phyloP scores from a whole-genome alignment of 1,140 invertebrate genomes.

The Aethina tumida region DNA sequence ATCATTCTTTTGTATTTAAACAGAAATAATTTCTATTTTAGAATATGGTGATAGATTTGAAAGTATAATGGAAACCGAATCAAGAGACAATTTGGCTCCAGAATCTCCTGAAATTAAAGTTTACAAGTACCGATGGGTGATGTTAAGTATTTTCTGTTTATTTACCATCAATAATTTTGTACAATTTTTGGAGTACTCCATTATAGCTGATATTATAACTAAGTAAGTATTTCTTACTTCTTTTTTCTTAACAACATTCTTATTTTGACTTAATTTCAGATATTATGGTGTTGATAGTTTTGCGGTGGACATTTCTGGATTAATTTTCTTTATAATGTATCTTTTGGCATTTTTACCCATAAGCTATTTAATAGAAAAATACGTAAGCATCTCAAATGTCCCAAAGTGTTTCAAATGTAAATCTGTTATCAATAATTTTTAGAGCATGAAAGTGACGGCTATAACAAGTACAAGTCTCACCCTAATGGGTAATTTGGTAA shows the following conservation, averaged over 20 bases:
- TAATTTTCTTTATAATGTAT: constrained; percentile 25
- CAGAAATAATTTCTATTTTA: too few relatives aligned
- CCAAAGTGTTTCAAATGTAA: constrained; percentile 1
- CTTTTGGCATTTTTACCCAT: constrained; percentile 25
- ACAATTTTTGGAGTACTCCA: constrained; percentile 25
- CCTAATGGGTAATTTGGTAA: constrained; percentile 41
- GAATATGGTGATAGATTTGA: too few relatives aligned
- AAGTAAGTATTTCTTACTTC: constrained; percentile 18
- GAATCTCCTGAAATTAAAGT: constrained; percentile 18
- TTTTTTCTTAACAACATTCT: constrained; percentile 3
- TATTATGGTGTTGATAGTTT: constrained; percentile 22
- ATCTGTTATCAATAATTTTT: constrained; percentile 14
- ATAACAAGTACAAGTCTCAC: constrained; percentile 49
- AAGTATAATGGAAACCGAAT: too few relatives aligned
- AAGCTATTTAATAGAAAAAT: constrained; percentile 26
- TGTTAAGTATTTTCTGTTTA: constrained; percentile 19
- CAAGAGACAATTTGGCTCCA: too few relatives aligned
- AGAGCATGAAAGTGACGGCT: constrained; percentile 35
- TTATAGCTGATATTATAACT: constrained; percentile 21
- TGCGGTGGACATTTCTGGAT: constrained; percentile 17
- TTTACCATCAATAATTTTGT: constrained; percentile 21
- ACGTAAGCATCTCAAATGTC: constrained; percentile 18
- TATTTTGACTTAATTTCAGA: constrained; percentile 12
- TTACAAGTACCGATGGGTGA: constrained; percentile 26
- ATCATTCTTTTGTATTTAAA: too few relatives aligned